These are phyloP conservation scores for Aethina tumida DNA, from an alignment of 1,140 invertebrate genomes.

Conservation along the genomic window DNA sequence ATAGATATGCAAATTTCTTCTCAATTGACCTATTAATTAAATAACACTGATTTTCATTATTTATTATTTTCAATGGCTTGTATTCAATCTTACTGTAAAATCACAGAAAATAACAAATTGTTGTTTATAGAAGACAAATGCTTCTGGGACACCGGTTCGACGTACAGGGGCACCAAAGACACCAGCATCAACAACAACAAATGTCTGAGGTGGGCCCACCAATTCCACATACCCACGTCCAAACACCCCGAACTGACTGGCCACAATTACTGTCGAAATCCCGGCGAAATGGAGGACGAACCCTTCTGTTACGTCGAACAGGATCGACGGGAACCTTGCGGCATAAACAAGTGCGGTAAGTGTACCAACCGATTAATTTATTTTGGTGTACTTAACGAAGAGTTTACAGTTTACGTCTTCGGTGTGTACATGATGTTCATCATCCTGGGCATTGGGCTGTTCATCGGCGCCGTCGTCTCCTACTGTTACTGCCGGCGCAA, in stretches of 20 bases:
- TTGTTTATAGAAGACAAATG: slow-evolving; percentile 59
- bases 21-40: too few species aligned
- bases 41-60: too few species aligned
- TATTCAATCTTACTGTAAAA: too few species aligned
- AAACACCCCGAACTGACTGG: slow-evolving; percentile 74
- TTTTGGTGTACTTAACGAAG: not conserved
- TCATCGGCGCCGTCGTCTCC: slow-evolving; percentile 36
- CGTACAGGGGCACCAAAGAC: slow-evolving; percentile 71
- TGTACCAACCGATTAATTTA: slow-evolving; percentile 11
- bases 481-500: slow-evolving; percentile 44
- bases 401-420: slow-evolving; percentile 43
- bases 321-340: slow-evolving; percentile 65
- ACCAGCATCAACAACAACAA: slow-evolving; percentile 57
- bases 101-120: too few species aligned
- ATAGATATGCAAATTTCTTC: too few species aligned
- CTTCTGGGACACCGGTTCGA: slow-evolving; percentile 72
- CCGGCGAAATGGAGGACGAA: slow-evolving; percentile 60
- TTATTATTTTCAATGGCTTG: too few species aligned
- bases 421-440: slow-evolving; percentile 49
- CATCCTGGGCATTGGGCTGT: slow-evolving; percentile 34
- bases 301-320: slow-evolving; percentile 89
- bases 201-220: slow-evolving; percentile 77
- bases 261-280: slow-evolving; percentile 91
- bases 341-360: slow-evolving; percentile 73
- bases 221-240: slow-evolving; percentile 59